These are phyloP conservation scores for Esox lucius DNA, from an alignment of 2,797 vertebrate species.

Conservation along the genomic window DNA sequence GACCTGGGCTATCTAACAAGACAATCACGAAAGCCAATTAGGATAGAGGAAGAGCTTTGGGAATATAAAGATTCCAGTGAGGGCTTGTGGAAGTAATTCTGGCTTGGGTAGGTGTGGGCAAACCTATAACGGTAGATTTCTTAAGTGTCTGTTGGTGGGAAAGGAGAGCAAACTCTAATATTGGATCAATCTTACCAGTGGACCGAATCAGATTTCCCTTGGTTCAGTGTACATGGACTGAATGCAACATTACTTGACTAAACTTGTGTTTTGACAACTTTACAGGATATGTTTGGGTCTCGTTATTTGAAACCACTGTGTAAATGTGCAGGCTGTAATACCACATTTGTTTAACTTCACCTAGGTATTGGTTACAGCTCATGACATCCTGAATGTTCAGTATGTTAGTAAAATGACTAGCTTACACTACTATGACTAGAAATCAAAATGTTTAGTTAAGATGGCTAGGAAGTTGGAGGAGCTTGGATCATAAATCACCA, in stretches of 20 bases:
- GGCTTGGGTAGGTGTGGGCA: constrained; percentile 52
- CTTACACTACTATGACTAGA: background rate
- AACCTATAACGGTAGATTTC: constrained; percentile 61
- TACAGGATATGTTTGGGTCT: constrained; percentile 20
- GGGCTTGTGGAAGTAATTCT: constrained; percentile 66
- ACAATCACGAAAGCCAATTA: constrained; percentile 83
- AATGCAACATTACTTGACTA: constrained; percentile 67
- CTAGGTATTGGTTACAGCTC: background rate
- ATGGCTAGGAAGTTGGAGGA: background rate
- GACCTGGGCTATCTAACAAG: constrained; percentile 71
- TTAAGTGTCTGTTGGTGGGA: constrained; percentile 43
- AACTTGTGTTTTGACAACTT: constrained; percentile 57
- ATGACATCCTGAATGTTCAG: background rate
- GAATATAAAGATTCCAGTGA: constrained; percentile 63
- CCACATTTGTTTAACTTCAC: background rate
- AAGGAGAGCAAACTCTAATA: constrained; percentile 61
- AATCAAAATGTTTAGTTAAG: background rate
- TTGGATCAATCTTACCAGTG: constrained; percentile 68
- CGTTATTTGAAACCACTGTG: background rate
- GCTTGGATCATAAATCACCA: background rate
- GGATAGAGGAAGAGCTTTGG: constrained; percentile 64
- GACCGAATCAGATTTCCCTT: constrained; percentile 71
- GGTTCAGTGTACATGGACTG: constrained; percentile 66
- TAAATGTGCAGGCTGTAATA: background rate
- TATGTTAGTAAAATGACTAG: background rate